Percentiles rank a stretch among this genome's conserved stretches.
Conservation (phyloP, 2,888 invertebrate genomes). For the Ethmia dodecea region DNA sequence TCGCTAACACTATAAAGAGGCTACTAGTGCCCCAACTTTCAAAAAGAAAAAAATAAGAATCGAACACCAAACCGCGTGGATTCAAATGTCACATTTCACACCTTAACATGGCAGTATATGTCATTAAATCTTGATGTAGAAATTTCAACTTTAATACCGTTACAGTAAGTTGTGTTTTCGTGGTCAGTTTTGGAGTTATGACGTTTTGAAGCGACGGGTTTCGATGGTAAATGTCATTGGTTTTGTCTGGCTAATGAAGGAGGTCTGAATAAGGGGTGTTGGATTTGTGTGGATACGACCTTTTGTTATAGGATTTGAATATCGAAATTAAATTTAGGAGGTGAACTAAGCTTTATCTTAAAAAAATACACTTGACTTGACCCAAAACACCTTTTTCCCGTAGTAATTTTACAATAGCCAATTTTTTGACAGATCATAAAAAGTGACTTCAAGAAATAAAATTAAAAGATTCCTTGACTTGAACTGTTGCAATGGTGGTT, state of each 20-base stretch:
- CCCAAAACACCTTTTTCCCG: no score
- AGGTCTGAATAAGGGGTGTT: conserved; percentile 21
- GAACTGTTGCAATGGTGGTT: no score
- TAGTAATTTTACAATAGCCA: no score
- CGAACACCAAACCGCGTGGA: conserved; percentile 36
- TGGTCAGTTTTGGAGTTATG: conserved; percentile 18
- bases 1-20: background rate
- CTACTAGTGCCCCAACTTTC: background rate
- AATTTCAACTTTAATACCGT: background rate
- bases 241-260: conserved; percentile 67
- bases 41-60: conserved; percentile 37
- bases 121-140: no score
- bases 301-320: no score
- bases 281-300: conserved; percentile 18
- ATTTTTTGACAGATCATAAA: no score
- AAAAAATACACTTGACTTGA: no score
- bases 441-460: no score
- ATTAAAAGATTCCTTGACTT: no score
- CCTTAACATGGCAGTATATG: conserved; percentile 33
- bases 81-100: conserved; percentile 68
- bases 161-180: conserved; percentile 1
- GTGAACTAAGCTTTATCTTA: no score
- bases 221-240: conserved; percentile 67
- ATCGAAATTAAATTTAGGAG: no score
- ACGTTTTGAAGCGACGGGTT: conserved; percentile 22